These are phyloP conservation scores for Butorides virescens DNA, from an alignment of 2,113 vertebrate species.

Conservation along the genomic window DNA sequence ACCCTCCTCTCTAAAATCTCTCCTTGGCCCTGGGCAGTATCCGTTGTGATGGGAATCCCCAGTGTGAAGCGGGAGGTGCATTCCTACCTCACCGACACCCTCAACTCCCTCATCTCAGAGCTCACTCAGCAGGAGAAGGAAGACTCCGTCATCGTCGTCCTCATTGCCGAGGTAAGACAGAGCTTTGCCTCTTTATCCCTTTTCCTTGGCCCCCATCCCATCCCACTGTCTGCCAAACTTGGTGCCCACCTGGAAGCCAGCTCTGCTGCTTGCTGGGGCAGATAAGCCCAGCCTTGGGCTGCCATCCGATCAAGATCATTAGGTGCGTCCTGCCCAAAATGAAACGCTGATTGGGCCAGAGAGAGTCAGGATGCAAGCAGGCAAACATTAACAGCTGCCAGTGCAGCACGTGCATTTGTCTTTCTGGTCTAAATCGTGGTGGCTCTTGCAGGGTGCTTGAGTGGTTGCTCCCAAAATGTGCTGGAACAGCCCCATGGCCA, in stretches of 20 bases:
- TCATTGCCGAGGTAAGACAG: slow-evolving; percentile 89
- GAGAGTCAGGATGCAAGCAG: not conserved
- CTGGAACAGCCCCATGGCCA: not conserved
- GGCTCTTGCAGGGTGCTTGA: not conserved
- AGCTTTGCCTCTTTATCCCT: not conserved
- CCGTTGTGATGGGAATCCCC: slow-evolving; percentile 96
- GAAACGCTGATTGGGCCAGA: not conserved
- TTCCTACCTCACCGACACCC: slow-evolving; percentile 94
- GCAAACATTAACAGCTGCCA: not conserved
- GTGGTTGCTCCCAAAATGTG: not conserved
- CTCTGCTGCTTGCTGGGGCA: not conserved
- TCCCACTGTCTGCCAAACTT: not conserved
- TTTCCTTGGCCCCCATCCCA: not conserved
- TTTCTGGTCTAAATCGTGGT: not conserved
- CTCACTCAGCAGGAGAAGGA: slow-evolving; percentile 91
- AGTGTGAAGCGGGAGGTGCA: slow-evolving; percentile 97
- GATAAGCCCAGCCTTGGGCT: slow-evolving; percentile 14
- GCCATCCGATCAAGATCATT: not conserved
- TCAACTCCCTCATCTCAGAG: slow-evolving; percentile 95
- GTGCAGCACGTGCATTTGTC: not conserved
- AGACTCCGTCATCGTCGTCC: slow-evolving; percentile 94
- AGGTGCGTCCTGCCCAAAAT: not conserved
- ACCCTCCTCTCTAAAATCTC: slow-evolving; percentile 13
- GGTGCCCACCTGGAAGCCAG: not conserved
- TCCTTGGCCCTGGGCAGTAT: slow-evolving; percentile 78